These are phyloP conservation scores for Embiotoca jacksoni DNA, from an alignment of 2,113 vertebrate species.

Conservation along the genomic window DNA sequence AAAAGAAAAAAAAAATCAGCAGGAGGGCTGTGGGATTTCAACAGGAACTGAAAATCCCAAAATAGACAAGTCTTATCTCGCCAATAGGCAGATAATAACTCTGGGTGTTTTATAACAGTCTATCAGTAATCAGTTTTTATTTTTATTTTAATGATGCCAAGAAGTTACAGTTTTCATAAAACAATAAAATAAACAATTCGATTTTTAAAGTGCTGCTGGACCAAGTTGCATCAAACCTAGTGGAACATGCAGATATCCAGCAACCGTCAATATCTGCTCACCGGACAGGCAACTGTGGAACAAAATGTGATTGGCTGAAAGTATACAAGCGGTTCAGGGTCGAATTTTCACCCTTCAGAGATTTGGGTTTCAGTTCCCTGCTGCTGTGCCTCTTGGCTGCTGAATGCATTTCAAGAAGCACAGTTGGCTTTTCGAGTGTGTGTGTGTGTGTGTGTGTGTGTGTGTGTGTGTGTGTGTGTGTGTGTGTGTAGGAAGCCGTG, in stretches of 20 bases:
- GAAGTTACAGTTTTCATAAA: constrained; percentile 6
- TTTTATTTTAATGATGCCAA: neutral
- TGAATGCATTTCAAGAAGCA: too few relatives aligned
- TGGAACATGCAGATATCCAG: too few relatives aligned
- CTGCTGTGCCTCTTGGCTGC: too few relatives aligned
- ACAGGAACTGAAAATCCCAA: constrained; percentile 34
- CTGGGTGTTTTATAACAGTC: constrained; percentile 4
- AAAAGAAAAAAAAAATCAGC: constrained; percentile 12
- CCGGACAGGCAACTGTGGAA: neutral
- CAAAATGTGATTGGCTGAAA: neutral
- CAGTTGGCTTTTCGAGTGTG: too few relatives aligned
- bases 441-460: too few relatives aligned
- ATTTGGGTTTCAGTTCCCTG: too few relatives aligned
- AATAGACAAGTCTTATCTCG: constrained; percentile 41
- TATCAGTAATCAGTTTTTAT: neutral
- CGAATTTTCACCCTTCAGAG: neutral
- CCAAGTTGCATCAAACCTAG: too few relatives aligned
- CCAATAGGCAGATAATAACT: constrained; percentile 28
- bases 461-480: too few relatives aligned
- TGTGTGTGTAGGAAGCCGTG: too few relatives aligned
- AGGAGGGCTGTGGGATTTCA: constrained; percentile 42
- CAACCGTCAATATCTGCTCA: neutral
- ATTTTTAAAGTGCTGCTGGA: too few relatives aligned
- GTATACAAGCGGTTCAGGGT: too few relatives aligned
- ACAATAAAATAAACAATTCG: too few relatives aligned